phyloP scores from a whole-genome alignment of 2,888 invertebrate species.

The Rotaria magnacalcarata region DNA sequence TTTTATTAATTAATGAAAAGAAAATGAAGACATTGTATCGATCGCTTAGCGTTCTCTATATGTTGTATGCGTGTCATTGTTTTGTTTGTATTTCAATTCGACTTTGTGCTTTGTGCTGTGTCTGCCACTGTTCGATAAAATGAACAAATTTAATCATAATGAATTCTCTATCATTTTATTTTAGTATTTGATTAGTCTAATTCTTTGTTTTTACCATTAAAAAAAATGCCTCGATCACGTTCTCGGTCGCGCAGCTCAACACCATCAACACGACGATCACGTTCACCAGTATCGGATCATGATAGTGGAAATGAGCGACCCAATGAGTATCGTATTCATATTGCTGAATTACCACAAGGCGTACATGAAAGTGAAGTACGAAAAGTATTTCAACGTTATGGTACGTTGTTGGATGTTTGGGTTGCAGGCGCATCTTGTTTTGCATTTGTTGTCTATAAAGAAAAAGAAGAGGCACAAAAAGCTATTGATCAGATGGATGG shows the following conservation, averaged over 20 bases:
- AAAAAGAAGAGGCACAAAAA: conserved; percentile 67
- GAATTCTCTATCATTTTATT: neutral
- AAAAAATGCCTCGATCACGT: conserved; percentile 7
- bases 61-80: neutral
- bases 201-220: neutral
- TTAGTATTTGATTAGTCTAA: neutral
- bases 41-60: conserved; percentile 4
- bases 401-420: conserved; percentile 63
- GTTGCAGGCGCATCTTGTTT: conserved; percentile 65
- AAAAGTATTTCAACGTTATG: neutral
- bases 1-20: neutral
- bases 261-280: neutral
- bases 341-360: conserved; percentile 15
- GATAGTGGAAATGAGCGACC: neutral
- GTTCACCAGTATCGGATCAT: neutral
- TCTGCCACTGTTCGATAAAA: neutral
- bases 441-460: conserved; percentile 65
- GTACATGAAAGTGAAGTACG: neutral
- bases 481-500: conserved; percentile 75
- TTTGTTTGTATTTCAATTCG: neutral
- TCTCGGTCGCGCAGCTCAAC: neutral
- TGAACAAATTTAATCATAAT: neutral
- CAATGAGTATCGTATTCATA: conserved; percentile 1
- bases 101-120: conserved; percentile 11
- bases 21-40: neutral